phyloP scores from a whole-genome alignment of 2,113 vertebrate genomes.

The Leptosomus discolor region DNA sequence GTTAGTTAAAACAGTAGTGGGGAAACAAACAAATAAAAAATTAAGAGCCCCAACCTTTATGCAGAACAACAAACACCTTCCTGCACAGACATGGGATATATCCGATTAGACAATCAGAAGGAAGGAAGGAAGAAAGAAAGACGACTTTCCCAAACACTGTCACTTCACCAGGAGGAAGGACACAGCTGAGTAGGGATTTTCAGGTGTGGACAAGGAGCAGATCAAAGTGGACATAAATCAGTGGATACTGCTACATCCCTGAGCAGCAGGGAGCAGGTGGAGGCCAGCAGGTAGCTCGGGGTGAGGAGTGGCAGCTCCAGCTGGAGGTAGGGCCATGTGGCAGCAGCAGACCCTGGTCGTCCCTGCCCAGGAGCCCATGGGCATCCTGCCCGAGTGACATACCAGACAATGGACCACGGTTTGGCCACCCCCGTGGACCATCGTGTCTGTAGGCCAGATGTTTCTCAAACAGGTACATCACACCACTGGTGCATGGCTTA shows the following conservation, averaged over 20 bases:
- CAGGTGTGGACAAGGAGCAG: background rate
- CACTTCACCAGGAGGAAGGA: background rate
- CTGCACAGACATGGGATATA: background rate
- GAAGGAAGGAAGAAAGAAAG: background rate
- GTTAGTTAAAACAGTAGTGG: background rate
- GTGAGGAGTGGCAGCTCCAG: background rate
- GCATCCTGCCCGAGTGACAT: fast-evolving
- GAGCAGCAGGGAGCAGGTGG: background rate
- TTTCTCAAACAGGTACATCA: background rate
- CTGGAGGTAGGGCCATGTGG: background rate
- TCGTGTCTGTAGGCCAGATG: fast-evolving
- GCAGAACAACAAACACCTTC: background rate
- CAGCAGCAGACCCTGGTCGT: background rate
- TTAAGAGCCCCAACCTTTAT: background rate
- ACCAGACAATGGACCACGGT: background rate
- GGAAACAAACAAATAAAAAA: background rate
- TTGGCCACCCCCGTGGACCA: background rate
- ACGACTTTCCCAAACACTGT: background rate
- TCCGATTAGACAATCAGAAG: background rate
- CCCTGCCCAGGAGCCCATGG: fast-evolving
- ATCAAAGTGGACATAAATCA: background rate
- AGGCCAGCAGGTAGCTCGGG: background rate
- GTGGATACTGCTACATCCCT: fast-evolving
- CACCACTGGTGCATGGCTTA: background rate
- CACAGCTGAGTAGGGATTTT: background rate